These are phyloP conservation scores for Hyles vespertilio DNA, from an alignment of 1,140 invertebrate species.

Conservation along the genomic window DNA sequence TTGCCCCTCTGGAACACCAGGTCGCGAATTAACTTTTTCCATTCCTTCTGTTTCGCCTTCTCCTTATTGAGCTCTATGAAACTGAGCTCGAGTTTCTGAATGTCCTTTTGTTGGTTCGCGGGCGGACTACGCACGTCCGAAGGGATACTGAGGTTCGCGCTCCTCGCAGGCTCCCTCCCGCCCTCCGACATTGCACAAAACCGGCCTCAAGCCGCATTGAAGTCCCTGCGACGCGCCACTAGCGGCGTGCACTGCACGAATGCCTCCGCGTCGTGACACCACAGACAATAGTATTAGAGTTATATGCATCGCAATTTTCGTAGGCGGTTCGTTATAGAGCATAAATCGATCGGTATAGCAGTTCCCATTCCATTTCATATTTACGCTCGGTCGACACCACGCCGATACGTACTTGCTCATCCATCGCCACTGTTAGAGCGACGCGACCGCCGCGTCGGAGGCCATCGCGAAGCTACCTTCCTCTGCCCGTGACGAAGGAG, in stretches of 20 bases:
- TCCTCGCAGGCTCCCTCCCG: conserved; percentile 43
- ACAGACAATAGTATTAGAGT: conserved; percentile 52
- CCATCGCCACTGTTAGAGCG: conserved; percentile 39
- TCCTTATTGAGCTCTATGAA: conserved; percentile 77
- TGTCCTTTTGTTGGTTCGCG: conserved; percentile 49
- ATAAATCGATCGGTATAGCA: conserved; percentile 55
- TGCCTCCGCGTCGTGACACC: conserved; percentile 50
- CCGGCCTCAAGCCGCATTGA: conserved; percentile 29
- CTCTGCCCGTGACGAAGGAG: conserved; percentile 58
- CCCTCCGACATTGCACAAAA: conserved; percentile 41
- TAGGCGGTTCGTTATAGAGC: conserved; percentile 40
- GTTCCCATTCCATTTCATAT: conserved; percentile 30
- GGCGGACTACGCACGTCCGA: conserved; percentile 46
- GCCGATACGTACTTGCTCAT: conserved; percentile 64
- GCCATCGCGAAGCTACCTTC: conserved; percentile 55
- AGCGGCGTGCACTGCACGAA: conserved; percentile 55
- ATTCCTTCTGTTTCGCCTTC: conserved; percentile 73
- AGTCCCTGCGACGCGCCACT: conserved; percentile 48
- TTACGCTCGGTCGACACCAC: conserved; percentile 17
- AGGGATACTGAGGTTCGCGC: conserved; percentile 42
- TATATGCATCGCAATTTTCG: conserved; percentile 56
- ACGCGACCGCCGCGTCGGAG: conserved; percentile 26
- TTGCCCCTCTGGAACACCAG: conserved; percentile 88
- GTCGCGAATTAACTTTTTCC: conserved; percentile 75
- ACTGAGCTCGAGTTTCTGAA: conserved; percentile 66